Evolutionary conservation across 2,888 invertebrate species (phyloP), one percentile per base, ranked within the genome.

Genomic region (Epiblema foenella): DNA sequence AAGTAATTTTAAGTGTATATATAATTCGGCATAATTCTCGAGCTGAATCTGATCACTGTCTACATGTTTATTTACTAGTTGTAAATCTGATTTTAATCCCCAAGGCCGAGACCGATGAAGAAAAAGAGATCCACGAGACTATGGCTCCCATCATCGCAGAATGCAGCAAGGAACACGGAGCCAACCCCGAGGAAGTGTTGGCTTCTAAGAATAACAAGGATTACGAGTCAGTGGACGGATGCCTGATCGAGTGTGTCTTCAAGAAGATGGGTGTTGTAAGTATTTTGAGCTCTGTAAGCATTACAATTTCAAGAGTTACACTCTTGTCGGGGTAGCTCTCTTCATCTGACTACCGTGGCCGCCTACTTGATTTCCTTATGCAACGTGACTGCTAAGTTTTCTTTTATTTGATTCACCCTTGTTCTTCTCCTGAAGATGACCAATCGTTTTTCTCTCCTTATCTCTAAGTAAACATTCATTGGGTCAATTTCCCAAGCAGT

Each of bases 91-190:
- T 7, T 7, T 5, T 33, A 42, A n/a, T 29, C 29, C 8, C 17
- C 5, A 51, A 71, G 71, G 71, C 71, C 18, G 24, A 67, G 51
- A 39, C 71, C 49, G 71, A 71, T 37, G 71, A 67, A 42, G 71
- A 67, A 7, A 71, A 67, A 20, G 66, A 62, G 29, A 51, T 71
- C 18, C 66, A 57, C 29, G 37, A 62, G 17, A 7, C 54, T 7
- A 37, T 71, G 29, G 46, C 62, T 11, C 71, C 71, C 12, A 33
- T 71, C 24, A 67, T 71, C 17, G 20, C 56, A 17, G 71, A 71
- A 18, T 71, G 71, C 51, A 71, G 67, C 66, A 51, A 67, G 56
- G 37, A 67, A 12, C 67, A 71, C 24, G 71, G 71, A 11, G 46
- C 56, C 18, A 67, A 67, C 0, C 24, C 62, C 2, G 71, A 67